Evolutionary conservation across 2,888 invertebrate species (phyloP), one percentile per base, ranked within the genome.

Genomic region (Chloroclystis v-ata): DNA sequence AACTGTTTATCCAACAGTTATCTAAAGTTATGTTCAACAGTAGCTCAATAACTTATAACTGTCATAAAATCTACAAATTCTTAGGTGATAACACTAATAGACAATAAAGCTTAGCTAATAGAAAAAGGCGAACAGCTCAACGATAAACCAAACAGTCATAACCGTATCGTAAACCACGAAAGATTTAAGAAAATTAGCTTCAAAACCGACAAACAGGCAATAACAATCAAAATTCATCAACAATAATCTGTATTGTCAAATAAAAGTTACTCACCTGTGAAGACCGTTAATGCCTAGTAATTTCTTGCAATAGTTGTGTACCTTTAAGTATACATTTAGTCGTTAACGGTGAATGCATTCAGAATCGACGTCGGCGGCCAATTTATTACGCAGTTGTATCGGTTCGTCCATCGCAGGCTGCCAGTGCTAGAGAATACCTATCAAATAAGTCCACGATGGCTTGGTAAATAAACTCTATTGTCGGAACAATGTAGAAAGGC

Each of bases 331-430:
- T 64, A 66, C 67, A 71, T 71, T 35, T 69, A 67, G 68, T 70
- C 61, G 70, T 68, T 81, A 82, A 79, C 81, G 76, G 80, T 77
- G 65, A 64, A 65, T 69, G 67, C 69, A 69, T 73, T 72, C 63
- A 67, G 72, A 72, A 64, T 67, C 65, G 65, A 65, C 66, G 71
- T 76, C 71, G 64, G 67, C 69, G 67, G 73, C 71, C 76, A 78
- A 79, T 83, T 82, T 83, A 82, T 84, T 78, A 78, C 65, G 67
- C 67, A 63, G 67, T 64, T 52, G 66, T 80, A 80, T 80, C 77
- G 66, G 48, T 47, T 55, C 60, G 61, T 67, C 66, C 70, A 80
- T 82, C 80, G 69, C n/a, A 44, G 63, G 60, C 66, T 64, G 60
- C 50, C 50, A 49, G 47, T 54, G 48, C 41, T 12, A 38, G 47